phyloP scores from a whole-genome alignment of 2,888 invertebrate species.

The Apomyelois bistriatella region DNA sequence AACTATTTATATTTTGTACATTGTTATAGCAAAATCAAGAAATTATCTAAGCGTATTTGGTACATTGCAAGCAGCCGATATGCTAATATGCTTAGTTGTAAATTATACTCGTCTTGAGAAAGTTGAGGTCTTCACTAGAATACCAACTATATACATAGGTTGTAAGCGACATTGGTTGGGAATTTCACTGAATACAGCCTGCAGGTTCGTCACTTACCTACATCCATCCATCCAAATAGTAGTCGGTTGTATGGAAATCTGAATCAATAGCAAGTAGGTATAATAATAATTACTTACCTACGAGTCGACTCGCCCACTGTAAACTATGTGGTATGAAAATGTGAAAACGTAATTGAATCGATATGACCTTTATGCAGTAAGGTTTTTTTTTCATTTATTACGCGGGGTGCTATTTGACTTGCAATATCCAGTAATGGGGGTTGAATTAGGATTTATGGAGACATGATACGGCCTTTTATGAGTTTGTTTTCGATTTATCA shows the following conservation, averaged over 20 bases:
- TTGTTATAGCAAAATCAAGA: too few relatives aligned
- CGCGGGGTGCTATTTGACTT: neutral
- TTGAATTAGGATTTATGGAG: neutral
- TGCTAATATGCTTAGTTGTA: too few relatives aligned
- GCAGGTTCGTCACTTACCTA: too few relatives aligned
- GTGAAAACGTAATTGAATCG: constrained; percentile 9
- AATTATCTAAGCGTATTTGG: too few relatives aligned
- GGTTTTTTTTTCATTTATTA: neutral
- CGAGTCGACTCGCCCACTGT: neutral
- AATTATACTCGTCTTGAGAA: too few relatives aligned
- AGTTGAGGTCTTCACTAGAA: too few relatives aligned
- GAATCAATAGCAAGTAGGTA: neutral
- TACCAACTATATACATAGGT: too few relatives aligned
- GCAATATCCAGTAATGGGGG: neutral
- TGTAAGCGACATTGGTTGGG: neutral
- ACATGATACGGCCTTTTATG: neutral
- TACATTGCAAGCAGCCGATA: too few relatives aligned
- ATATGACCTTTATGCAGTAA: neutral
- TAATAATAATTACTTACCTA: neutral
- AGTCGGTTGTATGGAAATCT: neutral
- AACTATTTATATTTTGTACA: too few relatives aligned
- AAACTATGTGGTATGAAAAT: neutral
- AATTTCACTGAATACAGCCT: neutral
- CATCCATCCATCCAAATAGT: too few relatives aligned
- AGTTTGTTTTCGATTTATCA: neutral